Conservation (phyloP, 2,113 vertebrate genomes). For the Poicephalus meyeri region DNA sequence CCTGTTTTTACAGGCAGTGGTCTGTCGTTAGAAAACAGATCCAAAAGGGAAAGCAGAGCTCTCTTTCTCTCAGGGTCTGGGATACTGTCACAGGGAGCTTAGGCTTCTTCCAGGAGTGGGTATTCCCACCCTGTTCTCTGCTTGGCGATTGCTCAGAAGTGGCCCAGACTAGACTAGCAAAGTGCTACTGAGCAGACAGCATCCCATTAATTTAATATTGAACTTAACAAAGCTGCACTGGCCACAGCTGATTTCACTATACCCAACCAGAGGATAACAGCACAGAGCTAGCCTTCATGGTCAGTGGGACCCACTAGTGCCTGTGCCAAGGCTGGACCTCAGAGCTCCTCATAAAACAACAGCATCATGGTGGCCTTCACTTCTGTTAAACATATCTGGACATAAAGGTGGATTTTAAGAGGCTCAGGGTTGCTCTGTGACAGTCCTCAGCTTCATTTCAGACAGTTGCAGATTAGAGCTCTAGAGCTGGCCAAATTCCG, state of each 20-base stretch:
- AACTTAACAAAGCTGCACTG: not conserved
- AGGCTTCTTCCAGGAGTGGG: not conserved
- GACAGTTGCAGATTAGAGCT: not conserved
- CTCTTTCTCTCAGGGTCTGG: not conserved
- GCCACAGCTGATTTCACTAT: not conserved
- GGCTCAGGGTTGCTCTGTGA: not conserved
- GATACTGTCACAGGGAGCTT: not conserved
- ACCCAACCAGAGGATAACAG: not conserved
- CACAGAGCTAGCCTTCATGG: not conserved
- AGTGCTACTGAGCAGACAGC: not conserved
- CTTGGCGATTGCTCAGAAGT: not conserved
- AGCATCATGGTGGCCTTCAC: not conserved
- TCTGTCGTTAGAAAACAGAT: not conserved
- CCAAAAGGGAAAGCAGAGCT: not conserved
- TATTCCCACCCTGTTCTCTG: accelerated
- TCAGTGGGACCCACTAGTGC: not conserved
- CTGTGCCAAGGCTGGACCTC: accelerated
- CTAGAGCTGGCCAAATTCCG: not conserved
- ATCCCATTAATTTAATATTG: not conserved
- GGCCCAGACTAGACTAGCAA: not conserved
- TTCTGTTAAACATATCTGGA: not conserved
- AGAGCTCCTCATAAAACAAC: not conserved
- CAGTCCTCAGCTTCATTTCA: not conserved
- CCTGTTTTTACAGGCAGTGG: not conserved
- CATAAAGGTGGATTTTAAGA: not conserved